Base-by-base conservation (phyloP, 2,888 invertebrate species). In the Hypena proboscidalis region DNA sequence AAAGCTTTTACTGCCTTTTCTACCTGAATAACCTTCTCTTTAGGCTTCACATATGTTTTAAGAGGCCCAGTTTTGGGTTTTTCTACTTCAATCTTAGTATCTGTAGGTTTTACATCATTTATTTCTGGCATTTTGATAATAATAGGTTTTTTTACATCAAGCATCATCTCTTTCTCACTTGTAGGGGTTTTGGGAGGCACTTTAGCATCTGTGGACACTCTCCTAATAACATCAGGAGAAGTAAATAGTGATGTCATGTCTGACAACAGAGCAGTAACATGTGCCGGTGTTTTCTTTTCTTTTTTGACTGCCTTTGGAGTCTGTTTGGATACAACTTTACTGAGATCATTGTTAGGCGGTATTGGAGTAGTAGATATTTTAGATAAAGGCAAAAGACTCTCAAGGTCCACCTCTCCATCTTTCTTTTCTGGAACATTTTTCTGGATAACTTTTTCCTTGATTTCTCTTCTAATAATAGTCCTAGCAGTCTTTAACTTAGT, bases 221-320 rank as follows among this genome's bases (percentile, higher is more conserved):
- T 90, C 63, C 95, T 90, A 43, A 95, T 95, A 37, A 95, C 95
- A 87, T 96, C 96, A 10, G 96, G 95, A 25, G 95, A 94, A 3
- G 95, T 95, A 77, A 96, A 95, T 43, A 96, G 80, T 21, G 95
- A 94, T 43, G 95, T 92, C 91, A 93, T 93, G 69, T 93, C 93
- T 20, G 90, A 85, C 23, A 92, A 82, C 63, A 85, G 82, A 58
- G 80, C 91, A 39, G 91, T 92, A 29, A 93, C 85, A 69, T 92
- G 93, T 8, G 93, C 91, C 9, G 94, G 93, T 17, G 92, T 91
- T 73, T 94, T 94, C 50, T 93, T 92, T 48, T 92, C 92, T 61
- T 87, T 91, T 57, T 84, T 90, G 4, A 77, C 49, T 11, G 74
- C 50, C 63, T 89, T 90, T 26, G 77, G 74, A 35, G 70, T 63